These are phyloP conservation scores for Eupeodes latifasciatus DNA, from an alignment of 2,888 invertebrate species.

Conservation along the genomic window DNA sequence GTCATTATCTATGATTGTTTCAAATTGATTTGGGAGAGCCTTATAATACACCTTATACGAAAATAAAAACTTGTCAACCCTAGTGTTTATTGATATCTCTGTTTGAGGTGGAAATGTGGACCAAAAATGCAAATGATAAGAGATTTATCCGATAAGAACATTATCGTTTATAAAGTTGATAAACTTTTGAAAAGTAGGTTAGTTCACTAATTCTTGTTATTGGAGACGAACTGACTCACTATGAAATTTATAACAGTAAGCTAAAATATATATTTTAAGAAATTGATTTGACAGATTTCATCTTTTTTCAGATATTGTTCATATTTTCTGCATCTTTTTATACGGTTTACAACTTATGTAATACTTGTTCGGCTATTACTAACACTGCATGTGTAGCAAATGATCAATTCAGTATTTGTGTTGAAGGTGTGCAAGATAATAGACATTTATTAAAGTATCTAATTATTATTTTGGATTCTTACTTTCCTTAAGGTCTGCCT, in stretches of 20 bases:
- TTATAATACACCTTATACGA: no score
- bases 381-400: conserved; percentile 50
- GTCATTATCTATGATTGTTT: no score
- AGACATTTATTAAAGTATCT: not conserved
- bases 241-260: conserved; percentile 13
- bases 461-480: not conserved
- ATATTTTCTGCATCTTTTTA: conserved; percentile 17
- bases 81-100: not conserved
- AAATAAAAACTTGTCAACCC: no score
- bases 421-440: conserved; percentile 13
- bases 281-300: not conserved
- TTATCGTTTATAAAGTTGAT: not conserved
- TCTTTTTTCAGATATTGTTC: conserved; percentile 7
- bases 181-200: conserved; percentile 1
- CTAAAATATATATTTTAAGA: not conserved
- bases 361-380: conserved; percentile 41
- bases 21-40: no score
- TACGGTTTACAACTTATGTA: conserved; percentile 28
- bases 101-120: not conserved
- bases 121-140: conserved; percentile 14
- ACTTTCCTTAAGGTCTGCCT: conserved; percentile 29
- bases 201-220: not conserved
- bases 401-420: conserved; percentile 51
- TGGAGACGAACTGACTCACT: not conserved
- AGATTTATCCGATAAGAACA: conserved; percentile 7